These are phyloP conservation scores for Rhinoptilus africanus DNA, from an alignment of 2,113 vertebrate species.

Conservation along the genomic window DNA sequence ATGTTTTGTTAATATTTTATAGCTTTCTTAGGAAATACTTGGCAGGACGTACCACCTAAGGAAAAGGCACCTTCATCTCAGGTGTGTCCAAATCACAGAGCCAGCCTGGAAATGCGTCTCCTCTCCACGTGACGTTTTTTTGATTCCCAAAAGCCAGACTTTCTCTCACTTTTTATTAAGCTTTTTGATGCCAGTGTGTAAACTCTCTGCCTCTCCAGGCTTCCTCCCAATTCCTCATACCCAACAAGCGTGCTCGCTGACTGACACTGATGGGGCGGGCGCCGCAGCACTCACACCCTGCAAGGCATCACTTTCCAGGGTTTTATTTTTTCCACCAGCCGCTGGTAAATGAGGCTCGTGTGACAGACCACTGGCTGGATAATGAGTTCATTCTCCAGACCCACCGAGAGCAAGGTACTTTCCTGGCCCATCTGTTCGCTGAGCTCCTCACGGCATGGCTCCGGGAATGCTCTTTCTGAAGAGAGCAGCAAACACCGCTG, in stretches of 20 bases:
- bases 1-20: neutral
- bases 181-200: neutral
- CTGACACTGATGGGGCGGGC: rapidly evolving
- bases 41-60: neutral
- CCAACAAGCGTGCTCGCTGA: neutral
- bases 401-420: neutral
- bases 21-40: neutral
- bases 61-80: rapidly evolving
- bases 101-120: neutral
- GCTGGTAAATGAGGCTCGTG: neutral
- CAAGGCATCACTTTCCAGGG: neutral
- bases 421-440: constrained; percentile 3
- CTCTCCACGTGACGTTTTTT: rapidly evolving
- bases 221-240: neutral
- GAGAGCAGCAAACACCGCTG: neutral
- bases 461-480: neutral
- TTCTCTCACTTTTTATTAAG: neutral
- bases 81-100: neutral
- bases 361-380: constrained; percentile 20
- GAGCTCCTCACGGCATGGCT: neutral
- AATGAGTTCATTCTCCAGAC: constrained; percentile 36
- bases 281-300: rapidly evolving
- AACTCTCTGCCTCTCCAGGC: neutral
- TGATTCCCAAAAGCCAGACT: neutral
- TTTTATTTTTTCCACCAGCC: neutral